Base-by-base conservation (phyloP, 53 echinoderm and acorn worm genomes). In the Temnopleurus reevesii region DNA sequence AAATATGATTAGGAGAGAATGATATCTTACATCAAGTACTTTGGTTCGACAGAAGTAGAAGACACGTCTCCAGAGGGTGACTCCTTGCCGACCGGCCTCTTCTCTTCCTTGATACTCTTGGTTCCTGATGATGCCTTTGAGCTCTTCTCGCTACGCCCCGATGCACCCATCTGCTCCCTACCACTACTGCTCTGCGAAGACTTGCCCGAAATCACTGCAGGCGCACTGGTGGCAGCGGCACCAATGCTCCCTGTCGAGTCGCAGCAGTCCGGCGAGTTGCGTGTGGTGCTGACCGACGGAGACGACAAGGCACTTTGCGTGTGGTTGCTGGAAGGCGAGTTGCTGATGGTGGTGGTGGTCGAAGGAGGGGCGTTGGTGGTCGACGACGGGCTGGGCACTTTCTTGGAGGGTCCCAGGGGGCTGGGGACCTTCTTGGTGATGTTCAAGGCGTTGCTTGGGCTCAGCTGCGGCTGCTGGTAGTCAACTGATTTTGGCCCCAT, bases 231-330 rank as follows among this genome's bases (percentile, higher is more conserved):
- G 44, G 89, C 28, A 26, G 29, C 15, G 53, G 31, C 44, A 55
- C 54, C 76, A 8, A 10, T 51, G 5, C 23, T 25, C 38, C 35
- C 86, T 12, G 53, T 91, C 76, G 90, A 89, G n/a, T 86, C 91
- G 63, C 63, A 86, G 85, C 91, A 89, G 89, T 95, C 96, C 10
- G 93, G 93, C 25, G 93, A 93, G 86, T 90, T 91, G 76, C 89
- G 93, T 45, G 96, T 93, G 6, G 93, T 96, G 59, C 96, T 96
- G 89, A 92, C 92, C 46, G 93, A 93, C 29, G 95, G 95, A 1
- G 96, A 96, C 18, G 91, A 93, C 46, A 91, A 90, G 21, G 93
- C 88, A 81, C 86, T 84, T 57, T 93, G 90, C 43, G 89, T 45
- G 6, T 77, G 84, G 55, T 86, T 81, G 46, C 89, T 89, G 55